phyloP scores from a whole-genome alignment of 1,140 invertebrate species.

The Luehdorfia chinensis region DNA sequence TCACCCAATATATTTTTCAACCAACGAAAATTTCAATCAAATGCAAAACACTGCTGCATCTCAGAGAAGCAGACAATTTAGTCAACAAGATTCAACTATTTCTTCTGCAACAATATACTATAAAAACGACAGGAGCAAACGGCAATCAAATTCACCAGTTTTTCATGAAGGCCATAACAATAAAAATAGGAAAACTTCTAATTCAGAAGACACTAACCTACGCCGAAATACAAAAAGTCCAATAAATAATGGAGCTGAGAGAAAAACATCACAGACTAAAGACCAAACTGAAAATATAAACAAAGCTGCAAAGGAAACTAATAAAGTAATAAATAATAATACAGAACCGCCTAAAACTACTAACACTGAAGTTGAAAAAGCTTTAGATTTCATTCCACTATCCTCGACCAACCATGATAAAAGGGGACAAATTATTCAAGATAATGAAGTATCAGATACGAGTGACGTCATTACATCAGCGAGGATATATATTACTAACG shows the following conservation, averaged over 20 bases:
- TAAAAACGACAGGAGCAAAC: conserved; percentile 37
- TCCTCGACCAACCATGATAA: conserved; percentile 50
- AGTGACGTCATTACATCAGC: conserved; percentile 59
- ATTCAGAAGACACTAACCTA: conserved; percentile 26
- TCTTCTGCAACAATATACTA: conserved; percentile 19
- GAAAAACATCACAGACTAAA: conserved; percentile 34
- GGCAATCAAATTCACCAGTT: conserved; percentile 56
- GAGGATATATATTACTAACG: conserved; percentile 66
- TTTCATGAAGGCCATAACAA: conserved; percentile 42
- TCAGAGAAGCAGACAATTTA: conserved; percentile 24
- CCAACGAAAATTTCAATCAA: conserved; percentile 11
- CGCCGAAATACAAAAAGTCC: conserved; percentile 30
- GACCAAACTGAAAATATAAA: conserved; percentile 20
- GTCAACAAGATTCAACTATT: conserved; percentile 22
- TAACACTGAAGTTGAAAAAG: conserved; percentile 26
- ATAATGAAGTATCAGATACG: conserved; percentile 65
- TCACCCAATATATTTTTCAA: conserved; percentile 36
- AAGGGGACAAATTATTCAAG: conserved; percentile 60
- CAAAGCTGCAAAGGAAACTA: conserved; percentile 8
- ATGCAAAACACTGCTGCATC: conserved; percentile 17
- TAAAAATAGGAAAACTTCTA: conserved; percentile 47
- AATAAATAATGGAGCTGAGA: conserved; percentile 22
- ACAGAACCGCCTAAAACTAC: conserved; percentile 27
- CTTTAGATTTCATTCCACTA: conserved; percentile 44
- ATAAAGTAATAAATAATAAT: conserved; percentile 20